Conservation (phyloP, 92 coral and sea anemone genomes). For the Epizoanthus ramosus region DNA sequence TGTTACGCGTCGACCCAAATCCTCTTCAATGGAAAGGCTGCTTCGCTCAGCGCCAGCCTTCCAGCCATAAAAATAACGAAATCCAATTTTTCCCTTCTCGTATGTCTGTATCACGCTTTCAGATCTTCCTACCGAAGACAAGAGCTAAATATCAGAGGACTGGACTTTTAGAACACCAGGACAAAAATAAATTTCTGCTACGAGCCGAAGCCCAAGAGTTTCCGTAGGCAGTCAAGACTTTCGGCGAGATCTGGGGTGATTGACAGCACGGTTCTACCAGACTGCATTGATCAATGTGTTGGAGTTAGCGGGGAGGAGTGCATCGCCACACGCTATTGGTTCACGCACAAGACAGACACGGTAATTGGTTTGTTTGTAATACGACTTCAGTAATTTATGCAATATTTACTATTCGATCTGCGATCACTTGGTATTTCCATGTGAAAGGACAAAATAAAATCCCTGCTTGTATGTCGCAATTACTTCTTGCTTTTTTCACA, state of each 20-base stretch:
- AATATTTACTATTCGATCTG: slow-evolving; percentile 66
- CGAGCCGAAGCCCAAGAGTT: slow-evolving; percentile 29
- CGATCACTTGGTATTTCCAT: slow-evolving; percentile 36
- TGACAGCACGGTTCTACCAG: slow-evolving; percentile 65
- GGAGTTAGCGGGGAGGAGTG: slow-evolving; percentile 60
- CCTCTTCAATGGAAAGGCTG: slow-evolving; percentile 65
- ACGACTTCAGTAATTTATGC: slow-evolving; percentile 81
- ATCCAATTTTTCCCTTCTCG: slow-evolving; percentile 36
- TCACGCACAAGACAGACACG: slow-evolving; percentile 67
- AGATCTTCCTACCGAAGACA: slow-evolving; percentile 27
- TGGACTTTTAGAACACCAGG: slow-evolving; percentile 4
- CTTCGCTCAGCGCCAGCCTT: slow-evolving; percentile 71
- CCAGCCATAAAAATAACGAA: slow-evolving; percentile 47
- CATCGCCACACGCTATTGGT: slow-evolving; percentile 60
- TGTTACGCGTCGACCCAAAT: slow-evolving; percentile 60
- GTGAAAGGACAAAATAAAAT: slow-evolving; percentile 44
- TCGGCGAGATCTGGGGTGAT: slow-evolving; percentile 54
- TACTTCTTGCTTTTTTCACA: background rate
- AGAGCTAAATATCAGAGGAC: background rate
- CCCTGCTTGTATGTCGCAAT: slow-evolving; percentile 22
- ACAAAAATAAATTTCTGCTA: background rate
- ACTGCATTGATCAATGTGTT: slow-evolving; percentile 71
- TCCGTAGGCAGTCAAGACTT: slow-evolving; percentile 9
- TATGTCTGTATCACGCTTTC: slow-evolving; percentile 28
- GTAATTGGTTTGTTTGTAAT: slow-evolving; percentile 80